Percentiles rank a stretch among this genome's conserved stretches.
phyloP scores from a whole-genome alignment of 2,113 vertebrate species.

The Girardinichthys multiradiatus region DNA sequence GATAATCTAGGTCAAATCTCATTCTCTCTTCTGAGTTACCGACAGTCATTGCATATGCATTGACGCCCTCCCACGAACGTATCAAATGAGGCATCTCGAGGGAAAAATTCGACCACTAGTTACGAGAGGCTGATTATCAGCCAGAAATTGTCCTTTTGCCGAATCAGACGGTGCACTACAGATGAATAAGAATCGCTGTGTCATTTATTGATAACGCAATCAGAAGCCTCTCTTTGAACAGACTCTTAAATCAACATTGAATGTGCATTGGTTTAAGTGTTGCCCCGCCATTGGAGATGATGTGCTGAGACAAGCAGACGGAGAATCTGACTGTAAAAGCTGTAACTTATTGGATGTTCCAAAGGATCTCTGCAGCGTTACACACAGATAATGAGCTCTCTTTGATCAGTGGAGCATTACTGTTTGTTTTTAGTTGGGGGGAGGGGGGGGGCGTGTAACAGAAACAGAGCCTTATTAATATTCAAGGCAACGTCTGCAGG shows the following conservation, averaged over 20 bases:
- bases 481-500: conserved; percentile 53
- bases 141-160: conserved; percentile 13
- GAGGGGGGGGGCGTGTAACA: conserved; percentile 22
- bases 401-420: conserved; percentile 76
- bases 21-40: conserved; percentile 32
- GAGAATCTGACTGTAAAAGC: conserved; percentile 38
- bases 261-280: conserved; percentile 41
- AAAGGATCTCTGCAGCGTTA: conserved; percentile 48
- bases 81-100: conserved; percentile 49
- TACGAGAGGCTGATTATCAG: conserved; percentile 62
- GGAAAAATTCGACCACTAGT: conserved; percentile 33
- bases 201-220: conserved; percentile 68
- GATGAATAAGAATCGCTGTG: conserved; percentile 53
- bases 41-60: conserved; percentile 51
- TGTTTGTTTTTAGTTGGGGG: conserved; percentile 47
- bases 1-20: conserved; percentile 58
- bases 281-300: conserved; percentile 34
- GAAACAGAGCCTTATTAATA: conserved; percentile 65
- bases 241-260: conserved; percentile 64
- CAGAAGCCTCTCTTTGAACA: conserved; percentile 58
- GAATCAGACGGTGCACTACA: conserved; percentile 49
- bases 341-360: conserved; percentile 63
- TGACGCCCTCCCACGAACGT: conserved; percentile 42
- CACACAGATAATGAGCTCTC: conserved; percentile 69
- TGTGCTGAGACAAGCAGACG: conserved; percentile 63